Base-by-base conservation (phyloP, 1,140 invertebrate genomes). In the Telenomus remus region DNA sequence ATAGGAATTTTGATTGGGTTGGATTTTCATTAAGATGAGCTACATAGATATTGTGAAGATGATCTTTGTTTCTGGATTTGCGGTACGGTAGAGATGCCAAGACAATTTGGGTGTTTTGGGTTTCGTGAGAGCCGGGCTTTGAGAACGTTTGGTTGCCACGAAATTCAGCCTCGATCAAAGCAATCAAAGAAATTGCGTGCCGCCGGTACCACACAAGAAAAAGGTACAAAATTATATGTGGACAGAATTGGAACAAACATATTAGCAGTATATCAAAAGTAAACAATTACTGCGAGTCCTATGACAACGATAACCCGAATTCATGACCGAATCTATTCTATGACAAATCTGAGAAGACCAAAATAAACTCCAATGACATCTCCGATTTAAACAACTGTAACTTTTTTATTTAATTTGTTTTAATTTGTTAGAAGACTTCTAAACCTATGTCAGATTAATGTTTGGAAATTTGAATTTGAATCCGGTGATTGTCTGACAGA, bases 171-270 rank as follows among this genome's bases (percentile, higher is more conserved):
- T 69, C 60, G 66, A 71, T 66, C 74, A 71, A 71, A 71, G 47
- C 33, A 76, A 76, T 76, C 74, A 69, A 70, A 27, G 19, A 57
- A 70, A 61, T 19, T 76, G 74, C 66, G 66, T 71, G 74, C 50
- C 51, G 43, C 53, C 74, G 74, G 74, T 76, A 71, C 74, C 74
- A 76, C 63, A 49, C 44, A 68, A 70, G 19, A 71, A 70, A 71
- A 68, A 61, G 56, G 46, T 57, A 61, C 61, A 66, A 66, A 49
- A 66, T 66, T 65, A 27, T 34, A 56, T 19, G 49, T 64, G 46
- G 37, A 66, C 53, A 73, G 56, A 73, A 43, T 73, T 44, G 50
- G 70, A 49, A 56, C 70, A 49, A 27, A 27, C 19, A 27, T 27
- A 27, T 27, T 27, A 27, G 19, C 19, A 6, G 6, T 27, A 27